Evolutionary conservation across 2,797 vertebrate species (phyloP).

Genomic region (Pyrocephalus nanus): DNA sequence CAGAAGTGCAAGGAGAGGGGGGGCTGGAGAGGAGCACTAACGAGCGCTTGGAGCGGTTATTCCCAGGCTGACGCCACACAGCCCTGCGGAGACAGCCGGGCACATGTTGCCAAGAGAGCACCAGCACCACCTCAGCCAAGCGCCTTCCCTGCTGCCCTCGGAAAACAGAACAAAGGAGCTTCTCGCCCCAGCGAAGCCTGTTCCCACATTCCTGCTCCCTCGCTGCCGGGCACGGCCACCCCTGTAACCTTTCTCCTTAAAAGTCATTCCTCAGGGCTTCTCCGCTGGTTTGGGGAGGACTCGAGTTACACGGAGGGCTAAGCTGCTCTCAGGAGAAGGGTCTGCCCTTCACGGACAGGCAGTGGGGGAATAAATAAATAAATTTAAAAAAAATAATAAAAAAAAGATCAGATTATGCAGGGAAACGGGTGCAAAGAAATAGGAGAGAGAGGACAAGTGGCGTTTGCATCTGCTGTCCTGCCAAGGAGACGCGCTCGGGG

Average conservation of each 20-base stretch:
- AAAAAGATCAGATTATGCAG: background rate
- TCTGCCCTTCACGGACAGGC: background rate
- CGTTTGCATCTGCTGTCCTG: slow-evolving; percentile 21
- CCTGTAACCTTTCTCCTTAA: background rate
- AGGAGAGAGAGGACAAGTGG: slow-evolving; percentile 24
- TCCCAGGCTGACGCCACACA: slow-evolving; percentile 75
- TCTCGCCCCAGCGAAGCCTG: background rate
- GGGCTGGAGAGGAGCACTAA: slow-evolving; percentile 24
- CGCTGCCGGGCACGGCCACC: background rate
- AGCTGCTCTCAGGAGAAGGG: background rate
- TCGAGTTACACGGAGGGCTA: background rate
- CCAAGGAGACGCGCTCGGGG: background rate
- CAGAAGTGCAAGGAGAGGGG: background rate
- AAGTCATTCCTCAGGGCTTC: background rate
- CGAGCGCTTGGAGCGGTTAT: slow-evolving; percentile 56
- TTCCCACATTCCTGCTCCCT: background rate
- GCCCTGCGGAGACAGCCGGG: slow-evolving; percentile 58
- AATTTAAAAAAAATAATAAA: background rate
- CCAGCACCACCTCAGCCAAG: slow-evolving; percentile 27
- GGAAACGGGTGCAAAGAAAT: background rate
- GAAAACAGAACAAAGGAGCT: slow-evolving; percentile 60
- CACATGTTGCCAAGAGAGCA: slow-evolving; percentile 77
- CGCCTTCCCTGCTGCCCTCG: slow-evolving; percentile 48
- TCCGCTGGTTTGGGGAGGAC: background rate
- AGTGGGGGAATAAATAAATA: background rate